These are phyloP conservation scores for Elachura formosa DNA, from an alignment of 2,113 vertebrate species.

Conservation along the genomic window DNA sequence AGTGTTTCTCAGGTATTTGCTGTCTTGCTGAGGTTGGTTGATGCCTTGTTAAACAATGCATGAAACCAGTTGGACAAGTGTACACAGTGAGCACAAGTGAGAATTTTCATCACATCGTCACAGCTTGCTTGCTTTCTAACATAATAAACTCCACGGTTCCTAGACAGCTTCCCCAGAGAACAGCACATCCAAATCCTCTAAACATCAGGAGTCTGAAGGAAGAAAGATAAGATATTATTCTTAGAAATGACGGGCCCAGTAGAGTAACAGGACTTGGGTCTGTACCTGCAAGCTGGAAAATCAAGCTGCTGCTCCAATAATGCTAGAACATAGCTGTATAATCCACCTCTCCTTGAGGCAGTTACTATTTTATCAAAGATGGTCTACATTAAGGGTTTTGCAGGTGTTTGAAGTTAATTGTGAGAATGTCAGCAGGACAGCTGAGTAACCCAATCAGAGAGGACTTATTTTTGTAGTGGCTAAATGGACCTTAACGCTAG, in stretches of 20 bases:
- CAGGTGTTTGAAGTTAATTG: neutral
- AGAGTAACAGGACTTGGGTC: neutral
- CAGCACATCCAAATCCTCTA: neutral
- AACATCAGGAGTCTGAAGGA: neutral
- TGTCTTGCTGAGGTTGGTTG: neutral
- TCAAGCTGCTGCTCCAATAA: neutral
- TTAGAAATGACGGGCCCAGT: neutral
- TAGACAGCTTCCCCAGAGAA: neutral
- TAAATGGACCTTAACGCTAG: neutral
- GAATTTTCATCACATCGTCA: neutral
- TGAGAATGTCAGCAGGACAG: neutral
- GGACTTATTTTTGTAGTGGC: neutral
- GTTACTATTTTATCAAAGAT: neutral
- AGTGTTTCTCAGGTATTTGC: neutral
- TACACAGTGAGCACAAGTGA: neutral
- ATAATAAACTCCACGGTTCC: neutral
- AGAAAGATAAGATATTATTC: constrained; percentile 9
- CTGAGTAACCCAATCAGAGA: neutral
- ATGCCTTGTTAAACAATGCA: neutral
- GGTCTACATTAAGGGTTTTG: neutral
- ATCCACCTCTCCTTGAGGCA: neutral
- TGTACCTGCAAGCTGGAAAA: neutral
- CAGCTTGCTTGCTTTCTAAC: neutral
- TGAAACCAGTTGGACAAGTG: neutral
- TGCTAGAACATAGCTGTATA: neutral